These are phyloP conservation scores for Scaptomyza graminum DNA, from an alignment of 1,140 invertebrate species.

Conservation along the genomic window DNA sequence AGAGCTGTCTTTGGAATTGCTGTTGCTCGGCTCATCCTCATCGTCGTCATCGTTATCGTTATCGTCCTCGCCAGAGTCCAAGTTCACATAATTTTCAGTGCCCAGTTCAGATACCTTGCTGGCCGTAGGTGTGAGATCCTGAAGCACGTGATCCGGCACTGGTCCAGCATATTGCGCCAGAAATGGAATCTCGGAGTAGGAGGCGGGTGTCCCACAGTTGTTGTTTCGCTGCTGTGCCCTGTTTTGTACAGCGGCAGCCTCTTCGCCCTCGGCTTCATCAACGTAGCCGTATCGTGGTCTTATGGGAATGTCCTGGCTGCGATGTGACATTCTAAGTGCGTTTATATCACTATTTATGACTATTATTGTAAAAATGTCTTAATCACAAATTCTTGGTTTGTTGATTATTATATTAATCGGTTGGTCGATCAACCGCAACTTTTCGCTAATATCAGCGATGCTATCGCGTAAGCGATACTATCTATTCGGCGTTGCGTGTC, in stretches of 20 bases:
- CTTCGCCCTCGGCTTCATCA: slow-evolving; percentile 39
- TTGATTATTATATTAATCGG: slow-evolving; percentile 1
- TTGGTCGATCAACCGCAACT: neutral
- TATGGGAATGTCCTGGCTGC: slow-evolving; percentile 78
- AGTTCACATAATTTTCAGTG: slow-evolving; percentile 70
- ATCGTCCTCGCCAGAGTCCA: slow-evolving; percentile 69
- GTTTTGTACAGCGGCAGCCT: slow-evolving; percentile 3
- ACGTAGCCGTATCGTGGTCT: slow-evolving; percentile 72
- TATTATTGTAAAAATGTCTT: neutral
- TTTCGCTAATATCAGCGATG: neutral
- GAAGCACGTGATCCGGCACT: slow-evolving; percentile 67
- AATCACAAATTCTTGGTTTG: slow-evolving; percentile 26
- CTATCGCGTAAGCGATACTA: neutral
- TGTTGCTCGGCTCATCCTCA: slow-evolving; percentile 61
- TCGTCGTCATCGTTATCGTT: slow-evolving; percentile 49
- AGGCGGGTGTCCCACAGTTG: slow-evolving; percentile 85
- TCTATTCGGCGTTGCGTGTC: no score
- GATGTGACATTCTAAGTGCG: slow-evolving; percentile 50
- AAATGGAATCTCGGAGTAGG: slow-evolving; percentile 93
- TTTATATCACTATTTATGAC: neutral
- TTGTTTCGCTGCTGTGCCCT: slow-evolving; percentile 14
- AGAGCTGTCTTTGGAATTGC: slow-evolving; percentile 68
- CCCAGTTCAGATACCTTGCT: slow-evolving; percentile 73
- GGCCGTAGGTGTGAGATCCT: slow-evolving; percentile 82
- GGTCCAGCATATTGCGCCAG: slow-evolving; percentile 87